Percentiles rank a stretch among this genome's conserved stretches.
Conservation (phyloP, 1,140 invertebrate genomes). For the Galleria mellonella region DNA sequence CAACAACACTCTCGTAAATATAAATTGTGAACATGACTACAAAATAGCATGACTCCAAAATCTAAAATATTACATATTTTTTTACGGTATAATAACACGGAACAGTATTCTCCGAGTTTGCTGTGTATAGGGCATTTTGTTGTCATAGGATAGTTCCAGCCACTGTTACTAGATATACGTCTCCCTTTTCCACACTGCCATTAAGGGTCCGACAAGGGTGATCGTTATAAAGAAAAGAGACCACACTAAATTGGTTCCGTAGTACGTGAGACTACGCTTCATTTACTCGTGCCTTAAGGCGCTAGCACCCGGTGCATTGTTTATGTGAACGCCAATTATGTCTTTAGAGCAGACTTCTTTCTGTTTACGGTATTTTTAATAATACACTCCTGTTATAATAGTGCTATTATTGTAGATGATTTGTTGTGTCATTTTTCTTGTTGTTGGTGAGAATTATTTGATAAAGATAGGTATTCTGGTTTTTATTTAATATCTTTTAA, state of each 20-base stretch:
- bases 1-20: too few species aligned
- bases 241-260: slow-evolving; percentile 27
- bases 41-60: too few species aligned
- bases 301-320: slow-evolving; percentile 51
- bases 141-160: slow-evolving; percentile 21
- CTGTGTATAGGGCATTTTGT: slow-evolving; percentile 42
- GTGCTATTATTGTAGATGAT: not conserved
- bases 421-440: not conserved
- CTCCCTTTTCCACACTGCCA: not conserved
- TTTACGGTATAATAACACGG: slow-evolving; percentile 27
- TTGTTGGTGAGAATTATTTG: too few species aligned
- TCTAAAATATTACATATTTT: too few species aligned
- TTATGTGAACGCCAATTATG: slow-evolving; percentile 61
- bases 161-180: slow-evolving; percentile 17
- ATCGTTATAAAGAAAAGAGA: slow-evolving; percentile 6
- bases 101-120: slow-evolving; percentile 44
- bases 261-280: slow-evolving; percentile 55
- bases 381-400: slow-evolving; percentile 12
- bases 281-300: slow-evolving; percentile 49
- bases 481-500: too few species aligned
- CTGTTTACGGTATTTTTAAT: slow-evolving; percentile 44
- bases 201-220: slow-evolving; percentile 1
- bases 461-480: too few species aligned
- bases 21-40: too few species aligned
- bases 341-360: slow-evolving; percentile 54